A percentile compares a stretch with the other conserved stretches of the same genome.
phyloP scores from a whole-genome alignment of 2,113 vertebrate species.

The Chinchilla lanigera region DNA sequence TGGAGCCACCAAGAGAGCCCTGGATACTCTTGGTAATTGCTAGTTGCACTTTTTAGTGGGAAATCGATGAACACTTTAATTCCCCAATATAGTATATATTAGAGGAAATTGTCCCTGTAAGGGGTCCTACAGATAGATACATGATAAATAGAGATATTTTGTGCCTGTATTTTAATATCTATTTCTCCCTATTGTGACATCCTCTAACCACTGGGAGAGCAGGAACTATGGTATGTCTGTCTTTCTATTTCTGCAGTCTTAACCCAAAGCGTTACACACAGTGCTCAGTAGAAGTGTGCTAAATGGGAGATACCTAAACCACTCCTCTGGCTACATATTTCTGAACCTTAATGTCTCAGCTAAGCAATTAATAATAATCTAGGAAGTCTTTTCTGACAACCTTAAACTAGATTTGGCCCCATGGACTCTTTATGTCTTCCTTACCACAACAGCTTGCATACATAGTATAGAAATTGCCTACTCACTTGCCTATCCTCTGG shows the following conservation, averaged over 20 bases:
- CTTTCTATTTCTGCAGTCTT: background rate
- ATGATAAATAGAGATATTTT: background rate
- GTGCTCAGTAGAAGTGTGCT: background rate
- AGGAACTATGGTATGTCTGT: background rate
- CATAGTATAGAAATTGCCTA: background rate
- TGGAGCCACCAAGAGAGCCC: background rate
- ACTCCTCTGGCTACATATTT: constrained; percentile 43
- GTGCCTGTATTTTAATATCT: background rate
- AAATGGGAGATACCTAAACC: background rate
- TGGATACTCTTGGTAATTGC: background rate
- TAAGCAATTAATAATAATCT: background rate
- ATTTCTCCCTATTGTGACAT: background rate
- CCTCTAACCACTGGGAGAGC: background rate
- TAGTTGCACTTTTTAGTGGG: background rate
- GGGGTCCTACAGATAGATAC: background rate
- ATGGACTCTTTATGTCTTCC: background rate
- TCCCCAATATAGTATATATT: background rate
- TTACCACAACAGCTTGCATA: background rate
- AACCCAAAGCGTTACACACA: background rate
- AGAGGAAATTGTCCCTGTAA: background rate
- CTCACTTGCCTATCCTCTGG: background rate
- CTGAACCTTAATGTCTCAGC: constrained; percentile 36
- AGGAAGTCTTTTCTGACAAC: constrained; percentile 18
- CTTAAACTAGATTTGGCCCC: background rate
- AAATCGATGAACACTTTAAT: background rate